Evolutionary conservation across 2,113 vertebrate species (phyloP), one percentile per base, ranked within the genome.

Genomic region (Suncus etruscus): DNA sequence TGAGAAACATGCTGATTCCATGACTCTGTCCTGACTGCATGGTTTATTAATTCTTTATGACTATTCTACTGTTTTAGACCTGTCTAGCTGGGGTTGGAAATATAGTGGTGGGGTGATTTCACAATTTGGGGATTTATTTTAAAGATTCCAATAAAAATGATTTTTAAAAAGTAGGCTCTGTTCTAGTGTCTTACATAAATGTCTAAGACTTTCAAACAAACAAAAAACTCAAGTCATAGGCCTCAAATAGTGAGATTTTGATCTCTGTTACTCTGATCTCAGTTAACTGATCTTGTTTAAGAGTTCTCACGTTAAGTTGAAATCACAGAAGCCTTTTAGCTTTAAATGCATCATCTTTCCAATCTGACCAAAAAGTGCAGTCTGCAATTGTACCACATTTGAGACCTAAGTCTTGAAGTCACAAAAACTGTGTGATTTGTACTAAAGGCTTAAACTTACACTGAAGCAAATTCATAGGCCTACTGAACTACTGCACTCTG

Each of bases 161-260:
- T 39, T 39, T 39, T 39, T 39, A 39, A 39, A 14, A n/a, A 48
- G 72, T 32, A 73, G 69, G 39, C 25, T 7, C 27, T 61, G 32
- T 61, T 70, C 14, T 79, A 88, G 58, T 47, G 50, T 29, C n/a
- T 88, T 16, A 78, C 39, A 78, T 78, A 87, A 69, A 51, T 78
- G 66, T n/a, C 45, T 58, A 47, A 58, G 39, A 74, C 31, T 2
- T 73, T 73, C 72, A 76, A 7, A 70, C 45, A 79, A 47, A 32
- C n/a, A 72, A 73, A 72, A 73, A 27, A 27, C 31, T 20, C 61
- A 89, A 89, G 48, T 80, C 51, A 48, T 63, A 29, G 39, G 12
- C 39, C 11, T 72, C 39, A 39, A 32, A 39, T 39, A 39, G 39
- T 39, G 39, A 39, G 39, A 39, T 39, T 39, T 39, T 39, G 39